A percentile compares a stretch with the other conserved stretches of the same genome.
phyloP scores from a whole-genome alignment of 2,797 vertebrate species.

The Cygnus olor region DNA sequence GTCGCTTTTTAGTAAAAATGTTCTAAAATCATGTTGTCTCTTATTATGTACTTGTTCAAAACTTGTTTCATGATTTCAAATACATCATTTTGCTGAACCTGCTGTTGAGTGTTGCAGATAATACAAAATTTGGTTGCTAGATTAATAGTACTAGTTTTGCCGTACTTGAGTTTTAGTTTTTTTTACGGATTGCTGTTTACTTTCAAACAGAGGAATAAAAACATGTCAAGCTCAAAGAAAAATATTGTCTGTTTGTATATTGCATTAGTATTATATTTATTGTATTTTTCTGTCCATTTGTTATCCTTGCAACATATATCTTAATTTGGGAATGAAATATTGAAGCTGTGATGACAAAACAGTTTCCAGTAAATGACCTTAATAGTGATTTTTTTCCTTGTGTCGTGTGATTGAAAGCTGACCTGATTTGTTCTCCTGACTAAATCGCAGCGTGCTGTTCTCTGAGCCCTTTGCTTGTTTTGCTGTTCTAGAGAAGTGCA shows the following conservation, averaged over 20 bases:
- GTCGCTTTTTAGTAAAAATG: not conserved
- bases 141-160: not conserved
- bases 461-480: slow-evolving; percentile 42
- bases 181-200: not conserved
- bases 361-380: slow-evolving; percentile 14
- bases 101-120: not conserved
- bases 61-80: not conserved
- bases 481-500: slow-evolving; percentile 33
- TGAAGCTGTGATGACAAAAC: not conserved
- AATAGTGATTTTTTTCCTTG: not conserved
- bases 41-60: not conserved
- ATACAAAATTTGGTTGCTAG: not conserved
- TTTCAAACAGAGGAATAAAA: not conserved
- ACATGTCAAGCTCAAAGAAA: not conserved
- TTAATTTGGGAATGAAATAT: not conserved
- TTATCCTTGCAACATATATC: not conserved
- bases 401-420: slow-evolving; percentile 42
- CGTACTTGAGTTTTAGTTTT: not conserved
- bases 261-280: not conserved
- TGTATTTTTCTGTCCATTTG: not conserved
- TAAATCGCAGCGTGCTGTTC: slow-evolving; percentile 33
- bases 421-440: slow-evolving; percentile 58
- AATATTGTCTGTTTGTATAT: not conserved
- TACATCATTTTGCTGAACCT: not conserved
- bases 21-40: not conserved